Percentiles rank a stretch among this genome's conserved stretches.
These are phyloP conservation scores for Acipenser transmontanus DNA, from an alignment of 2,797 vertebrate genomes.

Conservation along the genomic window DNA sequence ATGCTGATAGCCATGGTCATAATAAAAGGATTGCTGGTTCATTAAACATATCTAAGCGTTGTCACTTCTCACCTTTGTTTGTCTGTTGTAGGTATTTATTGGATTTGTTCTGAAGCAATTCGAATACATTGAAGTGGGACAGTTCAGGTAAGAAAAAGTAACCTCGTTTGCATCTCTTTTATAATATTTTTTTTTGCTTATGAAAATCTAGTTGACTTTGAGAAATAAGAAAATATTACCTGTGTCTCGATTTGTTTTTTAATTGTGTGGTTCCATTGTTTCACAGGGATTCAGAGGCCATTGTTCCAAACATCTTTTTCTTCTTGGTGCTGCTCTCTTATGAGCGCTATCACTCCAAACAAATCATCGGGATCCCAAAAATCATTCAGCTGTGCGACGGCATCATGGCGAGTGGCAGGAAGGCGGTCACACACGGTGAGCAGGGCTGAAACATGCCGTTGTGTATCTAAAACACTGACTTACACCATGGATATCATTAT, in stretches of 20 bases:
- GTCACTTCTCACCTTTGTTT: background rate
- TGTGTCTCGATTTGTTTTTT: too few species aligned
- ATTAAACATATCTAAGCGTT: too few species aligned
- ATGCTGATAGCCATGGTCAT: too few species aligned
- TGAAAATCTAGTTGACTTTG: too few species aligned
- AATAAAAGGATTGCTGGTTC: too few species aligned
- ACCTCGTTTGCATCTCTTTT: too few species aligned
- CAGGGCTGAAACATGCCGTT: background rate
- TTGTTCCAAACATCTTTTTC: constrained; percentile 95
- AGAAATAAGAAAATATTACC: too few species aligned
- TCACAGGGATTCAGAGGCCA: constrained; percentile 86
- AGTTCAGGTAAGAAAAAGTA: constrained; percentile 75
- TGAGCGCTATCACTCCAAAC: constrained; percentile 96
- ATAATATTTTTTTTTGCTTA: too few species aligned
- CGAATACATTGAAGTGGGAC: constrained; percentile 97
- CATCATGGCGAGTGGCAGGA: constrained; percentile 96
- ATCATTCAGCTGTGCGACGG: constrained; percentile 98
- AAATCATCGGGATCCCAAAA: constrained; percentile 96
- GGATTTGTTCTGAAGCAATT: constrained; percentile 98
- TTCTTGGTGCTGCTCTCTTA: constrained; percentile 95
- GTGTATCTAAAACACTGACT: too few species aligned
- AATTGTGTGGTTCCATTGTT: constrained; percentile 1
- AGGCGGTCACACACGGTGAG: constrained; percentile 93
- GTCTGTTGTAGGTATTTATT: constrained; percentile 81
- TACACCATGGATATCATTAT: too few species aligned